Conservation (phyloP, 1,140 invertebrate genomes). For the Hermatobates lingyangjiaoensis region DNA sequence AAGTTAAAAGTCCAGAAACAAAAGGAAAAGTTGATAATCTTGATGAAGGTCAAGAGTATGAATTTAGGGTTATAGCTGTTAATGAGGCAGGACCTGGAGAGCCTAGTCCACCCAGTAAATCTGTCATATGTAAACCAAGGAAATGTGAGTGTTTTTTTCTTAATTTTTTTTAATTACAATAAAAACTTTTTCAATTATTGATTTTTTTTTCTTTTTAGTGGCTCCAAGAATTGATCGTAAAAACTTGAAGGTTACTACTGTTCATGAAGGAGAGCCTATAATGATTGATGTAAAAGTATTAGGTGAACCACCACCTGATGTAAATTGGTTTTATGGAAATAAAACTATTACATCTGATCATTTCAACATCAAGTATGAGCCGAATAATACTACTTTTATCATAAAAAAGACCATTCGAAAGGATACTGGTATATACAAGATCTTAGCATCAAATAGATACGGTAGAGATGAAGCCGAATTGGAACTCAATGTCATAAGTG, state of each 20-base stretch:
- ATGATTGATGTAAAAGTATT: constrained; percentile 64
- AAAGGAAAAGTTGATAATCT: constrained; percentile 60
- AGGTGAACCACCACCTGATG: constrained; percentile 66
- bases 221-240: constrained; percentile 78
- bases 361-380: constrained; percentile 51
- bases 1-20: constrained; percentile 52
- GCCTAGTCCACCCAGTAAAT: constrained; percentile 48
- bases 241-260: constrained; percentile 51
- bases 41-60: constrained; percentile 70
- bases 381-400: constrained; percentile 70
- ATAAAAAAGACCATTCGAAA: constrained; percentile 64
- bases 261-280: constrained; percentile 68
- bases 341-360: constrained; percentile 33
- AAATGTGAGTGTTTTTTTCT: constrained; percentile 44
- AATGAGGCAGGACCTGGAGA: constrained; percentile 64
- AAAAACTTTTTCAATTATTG: neutral
- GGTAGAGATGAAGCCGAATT: constrained; percentile 78
- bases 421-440: constrained; percentile 71
- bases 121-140: constrained; percentile 63
- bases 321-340: constrained; percentile 47
- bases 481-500: constrained; percentile 76
- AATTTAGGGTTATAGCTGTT: constrained; percentile 69
- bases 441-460: constrained; percentile 65
- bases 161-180: constrained; percentile 4
- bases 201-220: constrained; percentile 34